Conservation (phyloP, 2,113 vertebrate genomes). For the Capreolus pygargus region DNA sequence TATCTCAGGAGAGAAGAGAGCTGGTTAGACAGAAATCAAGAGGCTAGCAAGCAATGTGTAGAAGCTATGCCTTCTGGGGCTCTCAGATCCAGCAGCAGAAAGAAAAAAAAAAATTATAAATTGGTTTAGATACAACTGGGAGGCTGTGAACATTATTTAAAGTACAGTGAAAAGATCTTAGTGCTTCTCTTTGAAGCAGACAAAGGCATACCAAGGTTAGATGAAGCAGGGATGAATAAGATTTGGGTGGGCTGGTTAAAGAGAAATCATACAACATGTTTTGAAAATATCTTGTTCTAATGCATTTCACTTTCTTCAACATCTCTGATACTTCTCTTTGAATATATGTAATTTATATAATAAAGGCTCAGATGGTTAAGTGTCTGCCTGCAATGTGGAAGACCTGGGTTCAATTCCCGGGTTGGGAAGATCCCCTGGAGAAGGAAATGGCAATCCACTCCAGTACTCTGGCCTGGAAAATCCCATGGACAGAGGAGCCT, state of each 20-base stretch:
- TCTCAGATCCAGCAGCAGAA: background rate
- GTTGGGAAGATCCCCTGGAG: background rate
- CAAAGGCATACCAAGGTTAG: background rate
- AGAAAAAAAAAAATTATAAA: background rate
- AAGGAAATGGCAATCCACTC: background rate
- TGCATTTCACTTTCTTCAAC: background rate
- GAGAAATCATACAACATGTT: background rate
- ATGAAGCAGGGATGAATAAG: background rate
- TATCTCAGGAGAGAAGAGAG: background rate
- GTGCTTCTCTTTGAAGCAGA: background rate
- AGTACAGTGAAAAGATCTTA: background rate
- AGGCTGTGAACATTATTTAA: background rate
- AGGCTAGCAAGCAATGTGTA: background rate
- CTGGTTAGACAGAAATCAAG: background rate
- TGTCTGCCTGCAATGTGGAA: background rate
- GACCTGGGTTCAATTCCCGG: rapidly evolving
- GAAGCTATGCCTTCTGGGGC: background rate
- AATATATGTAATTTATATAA: background rate
- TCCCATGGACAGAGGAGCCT: background rate
- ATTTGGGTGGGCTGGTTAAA: background rate
- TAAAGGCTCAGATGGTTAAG: background rate
- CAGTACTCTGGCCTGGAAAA: background rate
- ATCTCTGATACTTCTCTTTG: background rate
- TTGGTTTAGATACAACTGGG: background rate
- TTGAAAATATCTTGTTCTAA: background rate